phyloP scores from a whole-genome alignment of 2,888 invertebrate species.

The Habrosyne pyritoides region DNA sequence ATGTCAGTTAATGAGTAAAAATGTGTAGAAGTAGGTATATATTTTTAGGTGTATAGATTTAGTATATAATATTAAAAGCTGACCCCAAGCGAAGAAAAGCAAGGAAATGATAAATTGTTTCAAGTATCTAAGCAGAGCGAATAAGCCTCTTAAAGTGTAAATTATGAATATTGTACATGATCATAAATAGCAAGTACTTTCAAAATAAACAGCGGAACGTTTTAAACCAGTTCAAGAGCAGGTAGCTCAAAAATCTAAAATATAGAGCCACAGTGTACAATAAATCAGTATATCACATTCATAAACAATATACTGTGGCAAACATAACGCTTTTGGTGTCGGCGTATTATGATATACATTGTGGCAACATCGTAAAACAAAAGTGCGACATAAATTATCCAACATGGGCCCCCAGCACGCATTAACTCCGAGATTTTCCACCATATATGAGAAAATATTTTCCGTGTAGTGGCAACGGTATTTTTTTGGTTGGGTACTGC shows the following conservation, averaged over 20 bases:
- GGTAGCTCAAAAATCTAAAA: constrained; percentile 13
- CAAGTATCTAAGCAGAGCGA: too few relatives aligned
- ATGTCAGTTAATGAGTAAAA: too few relatives aligned
- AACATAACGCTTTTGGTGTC: constrained; percentile 31
- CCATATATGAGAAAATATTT: constrained; percentile 79
- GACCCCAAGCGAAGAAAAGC: constrained; percentile 4
- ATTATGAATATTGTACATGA: constrained; percentile 4
- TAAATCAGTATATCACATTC: constrained; percentile 41
- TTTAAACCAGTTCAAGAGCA: constrained; percentile 13
- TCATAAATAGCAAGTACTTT: constrained; percentile 6
- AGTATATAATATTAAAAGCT: too few relatives aligned
- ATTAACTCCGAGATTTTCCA: constrained; percentile 73
- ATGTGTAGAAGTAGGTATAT: too few relatives aligned
- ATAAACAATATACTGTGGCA: constrained; percentile 47
- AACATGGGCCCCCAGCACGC: constrained; percentile 62
- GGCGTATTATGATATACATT: constrained; percentile 53
- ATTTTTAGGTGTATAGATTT: too few relatives aligned
- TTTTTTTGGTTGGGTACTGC: constrained; percentile 43
- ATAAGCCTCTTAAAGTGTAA: neutral
- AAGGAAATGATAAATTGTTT: neutral
- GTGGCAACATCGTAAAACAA: constrained; percentile 67
- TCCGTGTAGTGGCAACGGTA: constrained; percentile 49
- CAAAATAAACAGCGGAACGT: constrained; percentile 17
- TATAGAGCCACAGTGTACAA: constrained; percentile 27
- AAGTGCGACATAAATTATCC: constrained; percentile 74